These are phyloP conservation scores for Fragum sueziense DNA, from an alignment of 2,888 invertebrate species.

Conservation along the genomic window DNA sequence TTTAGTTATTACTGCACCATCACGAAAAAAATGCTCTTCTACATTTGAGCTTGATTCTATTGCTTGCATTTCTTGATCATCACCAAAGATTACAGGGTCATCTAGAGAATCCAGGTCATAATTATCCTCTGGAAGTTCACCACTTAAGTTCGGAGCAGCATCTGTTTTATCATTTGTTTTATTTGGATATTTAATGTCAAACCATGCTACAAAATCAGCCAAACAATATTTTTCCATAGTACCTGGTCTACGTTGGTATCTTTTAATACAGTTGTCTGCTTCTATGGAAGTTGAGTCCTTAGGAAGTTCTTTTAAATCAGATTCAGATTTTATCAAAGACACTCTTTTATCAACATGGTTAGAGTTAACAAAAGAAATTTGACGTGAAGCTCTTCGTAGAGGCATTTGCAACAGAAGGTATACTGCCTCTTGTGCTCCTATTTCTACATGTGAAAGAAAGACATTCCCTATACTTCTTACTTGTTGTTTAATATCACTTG, in stretches of 20 bases:
- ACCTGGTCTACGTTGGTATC: constrained; percentile 50
- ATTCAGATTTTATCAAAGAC: constrained; percentile 37
- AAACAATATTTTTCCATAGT: constrained; percentile 22
- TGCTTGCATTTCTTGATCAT: neutral
- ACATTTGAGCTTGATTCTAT: neutral
- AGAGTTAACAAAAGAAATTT: constrained; percentile 52
- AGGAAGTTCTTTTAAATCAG: constrained; percentile 41
- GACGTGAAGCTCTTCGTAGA: constrained; percentile 11
- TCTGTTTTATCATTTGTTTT: too few relatives aligned
- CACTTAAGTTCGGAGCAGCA: neutral
- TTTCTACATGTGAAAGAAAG: constrained; percentile 1
- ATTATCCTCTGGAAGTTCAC: constrained; percentile 18
- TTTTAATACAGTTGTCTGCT: constrained; percentile 42
- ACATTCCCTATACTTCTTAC: constrained; percentile 29
- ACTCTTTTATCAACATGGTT: constrained; percentile 33
- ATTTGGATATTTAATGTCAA: neutral
- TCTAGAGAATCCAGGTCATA: constrained; percentile 21
- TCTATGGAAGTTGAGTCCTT: constrained; percentile 39
- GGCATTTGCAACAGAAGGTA: constrained; percentile 16
- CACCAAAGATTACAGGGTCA: neutral
- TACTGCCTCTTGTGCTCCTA: constrained; percentile 11
- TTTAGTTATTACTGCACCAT: neutral
- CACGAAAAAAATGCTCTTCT: neutral
- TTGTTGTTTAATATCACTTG: constrained; percentile 44
- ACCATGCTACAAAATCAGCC: constrained; percentile 48